A percentile compares a stretch with the other conserved stretches of the same genome.
These are phyloP conservation scores for Novumbra hubbsi DNA, from an alignment of 2,797 vertebrate species.

Conservation along the genomic window DNA sequence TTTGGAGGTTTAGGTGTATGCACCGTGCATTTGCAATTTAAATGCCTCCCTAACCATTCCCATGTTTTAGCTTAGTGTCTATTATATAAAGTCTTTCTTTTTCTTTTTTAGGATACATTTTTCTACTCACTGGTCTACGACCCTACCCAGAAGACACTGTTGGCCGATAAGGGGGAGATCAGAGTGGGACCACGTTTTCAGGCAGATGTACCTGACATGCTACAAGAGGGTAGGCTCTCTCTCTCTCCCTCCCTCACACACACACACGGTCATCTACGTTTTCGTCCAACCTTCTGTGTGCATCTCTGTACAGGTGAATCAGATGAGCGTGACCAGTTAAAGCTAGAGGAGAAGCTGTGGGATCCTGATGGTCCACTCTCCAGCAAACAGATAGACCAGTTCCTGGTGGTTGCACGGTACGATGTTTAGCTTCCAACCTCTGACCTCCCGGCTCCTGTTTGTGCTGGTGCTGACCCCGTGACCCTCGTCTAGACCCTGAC, in stretches of 20 bases:
- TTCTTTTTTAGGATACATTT: constrained; percentile 84
- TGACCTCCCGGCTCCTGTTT: constrained; percentile 74
- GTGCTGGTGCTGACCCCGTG: constrained; percentile 79
- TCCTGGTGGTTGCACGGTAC: constrained; percentile 96
- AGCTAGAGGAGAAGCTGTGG: constrained; percentile 96
- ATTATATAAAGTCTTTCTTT: neutral
- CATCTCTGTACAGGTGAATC: constrained; percentile 77
- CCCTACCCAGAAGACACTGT: constrained; percentile 92
- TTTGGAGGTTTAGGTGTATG: neutral
- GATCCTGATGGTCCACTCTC: constrained; percentile 94
- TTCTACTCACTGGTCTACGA: constrained; percentile 98
- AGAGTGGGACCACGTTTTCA: constrained; percentile 95
- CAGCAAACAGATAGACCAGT: constrained; percentile 98
- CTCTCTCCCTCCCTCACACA: neutral
- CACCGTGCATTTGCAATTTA: neutral
- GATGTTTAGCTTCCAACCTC: constrained; percentile 44
- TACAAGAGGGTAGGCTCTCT: constrained; percentile 83
- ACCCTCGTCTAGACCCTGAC: constrained; percentile 8
- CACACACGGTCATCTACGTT: neutral
- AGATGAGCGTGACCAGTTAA: constrained; percentile 94
- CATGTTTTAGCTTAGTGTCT: neutral
- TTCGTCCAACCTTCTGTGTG: neutral
- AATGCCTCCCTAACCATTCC: neutral
- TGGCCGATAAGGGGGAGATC: constrained; percentile 97
- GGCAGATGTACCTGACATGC: constrained; percentile 96